Base-by-base conservation (phyloP, 2,113 vertebrate species). In the Chaetorhynchus papuensis region DNA sequence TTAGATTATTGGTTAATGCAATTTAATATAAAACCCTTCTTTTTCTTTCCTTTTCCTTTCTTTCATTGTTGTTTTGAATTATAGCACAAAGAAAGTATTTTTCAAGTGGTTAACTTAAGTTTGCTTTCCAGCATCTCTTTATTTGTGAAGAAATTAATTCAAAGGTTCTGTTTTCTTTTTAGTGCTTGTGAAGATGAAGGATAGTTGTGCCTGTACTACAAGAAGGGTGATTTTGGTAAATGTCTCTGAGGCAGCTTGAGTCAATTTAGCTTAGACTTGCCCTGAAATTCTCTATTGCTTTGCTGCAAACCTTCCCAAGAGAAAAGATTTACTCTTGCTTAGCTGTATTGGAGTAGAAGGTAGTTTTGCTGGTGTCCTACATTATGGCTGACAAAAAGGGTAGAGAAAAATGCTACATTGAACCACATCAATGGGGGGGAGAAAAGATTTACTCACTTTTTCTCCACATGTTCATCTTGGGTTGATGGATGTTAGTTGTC, bases 141-240 rank as follows among this genome's bases (percentile, higher is more conserved):
- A 88, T 95, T 85, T 84, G 63, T 26, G 66, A 66, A 92, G 76
- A 88, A 94, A 56, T 94, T 4, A 83, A 95, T 94, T 87, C 64
- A 77, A 15, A 87, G 70, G 53, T 82, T 84, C 63, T 76, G 71
- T 90, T 97, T 96, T 91, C 89, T 74, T 74, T 92, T 92, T 94
- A 82, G 85, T 71, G 35, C 86, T 92, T 75, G 76, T 85, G 92
- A 95, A 92, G 96, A 92, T 90, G 94, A 95, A 92, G 71, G 31
- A 86, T 95, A 93, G 79, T 83, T 95, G 88, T 94, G 88, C 75
- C 68, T 77, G 87, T 56, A 68, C 71, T 74, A 81, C 71, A 83
- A 93, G 87, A 88, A 90, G 33, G 33, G 70, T 80, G 82, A 96
- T 96, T 97, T 97, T 94, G 90, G 82, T 86, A 93, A 93, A 85